Conservation (phyloP, 2,797 vertebrate genomes). For the Distichodus sexfasciatus region DNA sequence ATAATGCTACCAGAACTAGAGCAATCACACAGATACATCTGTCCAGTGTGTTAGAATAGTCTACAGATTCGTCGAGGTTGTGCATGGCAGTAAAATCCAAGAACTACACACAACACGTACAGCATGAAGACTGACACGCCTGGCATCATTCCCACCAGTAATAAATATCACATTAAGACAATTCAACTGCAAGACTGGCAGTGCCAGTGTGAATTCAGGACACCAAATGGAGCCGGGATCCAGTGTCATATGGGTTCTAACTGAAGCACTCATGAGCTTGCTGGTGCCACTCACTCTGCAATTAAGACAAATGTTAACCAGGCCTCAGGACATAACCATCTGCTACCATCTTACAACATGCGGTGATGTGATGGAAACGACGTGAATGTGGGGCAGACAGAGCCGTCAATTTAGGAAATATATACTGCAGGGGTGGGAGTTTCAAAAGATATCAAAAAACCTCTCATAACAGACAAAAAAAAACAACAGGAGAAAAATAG, state of each 20-base stretch:
- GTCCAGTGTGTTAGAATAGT: too few relatives aligned
- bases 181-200: neutral
- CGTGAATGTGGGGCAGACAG: neutral
- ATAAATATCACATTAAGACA: neutral
- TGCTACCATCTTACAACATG: conserved; percentile 4
- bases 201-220: neutral
- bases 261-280: neutral
- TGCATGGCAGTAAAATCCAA: neutral
- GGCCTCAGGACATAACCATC: neutral
- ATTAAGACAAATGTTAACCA: neutral
- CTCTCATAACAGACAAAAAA: neutral
- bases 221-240: neutral
- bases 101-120: neutral
- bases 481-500: neutral
- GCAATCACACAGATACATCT: too few relatives aligned
- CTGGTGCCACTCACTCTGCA: neutral
- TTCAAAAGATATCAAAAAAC: neutral
- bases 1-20: too few relatives aligned
- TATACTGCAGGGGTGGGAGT: neutral
- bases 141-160: too few relatives aligned
- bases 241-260: neutral
- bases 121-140: too few relatives aligned
- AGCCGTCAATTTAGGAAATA: neutral
- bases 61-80: neutral
- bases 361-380: neutral